Percentiles rank a stretch among this genome's conserved stretches.
Conservation (phyloP, 2,888 invertebrate species). For the Leptinotarsa rubiginosa region DNA sequence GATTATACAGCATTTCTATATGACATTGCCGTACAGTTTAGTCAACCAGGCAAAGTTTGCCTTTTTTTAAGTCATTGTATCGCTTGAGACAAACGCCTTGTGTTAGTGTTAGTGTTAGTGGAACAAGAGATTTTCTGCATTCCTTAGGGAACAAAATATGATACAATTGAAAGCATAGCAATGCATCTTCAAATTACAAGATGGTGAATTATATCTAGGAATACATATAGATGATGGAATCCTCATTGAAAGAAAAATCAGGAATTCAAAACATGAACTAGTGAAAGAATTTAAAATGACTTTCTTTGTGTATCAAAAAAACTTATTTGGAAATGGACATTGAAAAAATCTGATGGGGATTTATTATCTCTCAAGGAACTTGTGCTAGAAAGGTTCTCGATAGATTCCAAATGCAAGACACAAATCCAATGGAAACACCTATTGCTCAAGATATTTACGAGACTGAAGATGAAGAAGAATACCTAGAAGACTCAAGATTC, state of each 20-base stretch:
- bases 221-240: background rate
- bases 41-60: slow-evolving; percentile 3
- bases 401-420: too few relatives aligned
- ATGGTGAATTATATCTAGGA: slow-evolving; percentile 3
- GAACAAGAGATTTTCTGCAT: slow-evolving; percentile 1
- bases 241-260: slow-evolving; percentile 12
- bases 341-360: background rate
- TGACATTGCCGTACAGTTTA: slow-evolving; percentile 18
- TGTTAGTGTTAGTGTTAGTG: too few relatives aligned
- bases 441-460: too few relatives aligned
- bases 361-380: background rate
- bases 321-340: background rate
- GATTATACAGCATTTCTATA: too few relatives aligned
- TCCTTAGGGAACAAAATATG: slow-evolving; percentile 9
- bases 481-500: too few relatives aligned
- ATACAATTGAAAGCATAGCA: slow-evolving; percentile 5
- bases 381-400: too few relatives aligned
- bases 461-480: too few relatives aligned
- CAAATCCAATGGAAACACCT: too few relatives aligned
- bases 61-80: too few relatives aligned
- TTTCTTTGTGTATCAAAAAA: background rate
- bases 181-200: slow-evolving; percentile 11
- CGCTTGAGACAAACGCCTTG: slow-evolving; percentile 1
- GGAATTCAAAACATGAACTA: slow-evolving; percentile 1
- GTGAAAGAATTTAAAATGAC: background rate